Evolutionary conservation across 2,888 invertebrate genomes (phyloP).

Genomic region (Folsomia manolachei): DNA sequence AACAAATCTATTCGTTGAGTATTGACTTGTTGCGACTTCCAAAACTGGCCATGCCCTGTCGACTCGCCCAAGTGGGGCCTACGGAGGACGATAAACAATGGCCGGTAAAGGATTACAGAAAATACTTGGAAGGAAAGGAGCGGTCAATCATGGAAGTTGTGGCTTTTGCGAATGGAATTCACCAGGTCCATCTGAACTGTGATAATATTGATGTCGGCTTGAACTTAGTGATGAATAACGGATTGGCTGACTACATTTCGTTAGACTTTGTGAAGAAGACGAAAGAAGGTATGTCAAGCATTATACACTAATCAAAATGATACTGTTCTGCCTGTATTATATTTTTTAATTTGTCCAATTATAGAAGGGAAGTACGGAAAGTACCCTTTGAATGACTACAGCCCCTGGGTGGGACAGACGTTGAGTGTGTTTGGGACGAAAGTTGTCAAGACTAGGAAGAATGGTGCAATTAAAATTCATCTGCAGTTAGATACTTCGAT

Average conservation of each 20-base stretch:
- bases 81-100: background rate
- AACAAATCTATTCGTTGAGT: background rate
- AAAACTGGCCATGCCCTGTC: background rate
- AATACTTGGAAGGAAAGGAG: background rate
- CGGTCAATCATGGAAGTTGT: background rate
- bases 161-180: background rate
- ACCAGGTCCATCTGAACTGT: background rate
- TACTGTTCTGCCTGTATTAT: no score
- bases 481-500: background rate
- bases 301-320: no score
- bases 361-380: background rate
- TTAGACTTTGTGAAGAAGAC: no score
- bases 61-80: background rate
- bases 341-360: no score
- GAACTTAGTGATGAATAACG: background rate
- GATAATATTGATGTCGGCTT: background rate
- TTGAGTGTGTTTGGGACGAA: background rate
- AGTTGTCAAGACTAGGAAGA: background rate
- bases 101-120: background rate
- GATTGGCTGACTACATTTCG: background rate
- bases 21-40: background rate
- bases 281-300: no score
- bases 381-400: background rate
- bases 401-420: background rate
- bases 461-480: background rate